Evolutionary conservation across 2,888 invertebrate species (phyloP), one percentile per base, ranked within the genome.

Genomic region (Stramonita haemastoma): DNA sequence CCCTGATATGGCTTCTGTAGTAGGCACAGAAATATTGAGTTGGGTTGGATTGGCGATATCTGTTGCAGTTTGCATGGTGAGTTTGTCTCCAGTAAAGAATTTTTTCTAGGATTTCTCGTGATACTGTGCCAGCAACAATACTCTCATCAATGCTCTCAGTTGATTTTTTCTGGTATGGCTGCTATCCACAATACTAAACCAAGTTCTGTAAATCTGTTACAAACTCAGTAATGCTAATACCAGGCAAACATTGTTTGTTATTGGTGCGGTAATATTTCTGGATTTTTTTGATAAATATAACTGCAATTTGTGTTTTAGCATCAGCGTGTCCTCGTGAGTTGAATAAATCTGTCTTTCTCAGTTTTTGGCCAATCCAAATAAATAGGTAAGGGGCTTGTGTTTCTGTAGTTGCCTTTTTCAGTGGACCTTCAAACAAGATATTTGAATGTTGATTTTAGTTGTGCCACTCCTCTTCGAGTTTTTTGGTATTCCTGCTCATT

Each of bases 61-160:
- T 0, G 26, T 73, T 56, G 87, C 87, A 57, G 19, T 73, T 34
- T 87, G 46, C 77, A 87, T 86, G 22, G 29, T 86, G 29, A 86
- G 32, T 66, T 8, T 34, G 57, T 66, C 57, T 86, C 60, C 86
- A 22, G 57, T 86, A 4, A 86, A 36, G 5, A 86, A 26, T 56
- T 85, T 86, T 46, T 46, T 26, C 6, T 8, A 4, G 8, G 1
- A 5, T n/a, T 46, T 46, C 26, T 83, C 83, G 46, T 32, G 83
- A 46, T 36, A 26, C 26, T 11, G 26, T 83, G 29, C 46, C 46
- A 32, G 46, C 83, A 19, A 83, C 46, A 46, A 83, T 83, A 11
- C 46, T 0, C 8, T 83, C 83, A 46, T 83, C 83, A 83, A n/a
- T n/a, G n/a, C n/a, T 26, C 46, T 19, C 26, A 83, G n/a, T 46